Base-by-base conservation (phyloP, 2,113 vertebrate genomes). In the Budorcas taxicolor region DNA sequence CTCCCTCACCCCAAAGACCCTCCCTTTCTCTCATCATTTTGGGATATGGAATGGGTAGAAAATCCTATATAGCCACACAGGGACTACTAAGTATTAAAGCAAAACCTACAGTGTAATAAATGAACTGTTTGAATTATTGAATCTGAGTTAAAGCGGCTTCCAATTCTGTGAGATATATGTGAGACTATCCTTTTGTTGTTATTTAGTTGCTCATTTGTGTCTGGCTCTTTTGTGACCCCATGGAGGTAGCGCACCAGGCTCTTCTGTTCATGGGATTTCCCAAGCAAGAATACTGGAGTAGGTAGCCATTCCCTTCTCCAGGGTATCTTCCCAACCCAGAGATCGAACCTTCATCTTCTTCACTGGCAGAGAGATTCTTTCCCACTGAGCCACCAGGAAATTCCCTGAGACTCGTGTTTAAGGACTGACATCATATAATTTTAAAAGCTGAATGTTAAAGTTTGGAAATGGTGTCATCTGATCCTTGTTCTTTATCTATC, bases 371-470 rank as follows among this genome's bases (percentile, higher is more conserved):
- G 19, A 43, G 11, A 7, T 74, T 74, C 71, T 25, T 74, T 74
- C 36, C 21, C 71, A 43, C 6, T 43, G 40, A 43, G 23, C 40
- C 71, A 76, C 23, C 11, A 15, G 21, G 71, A 40, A 43, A 76
- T 76, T 43, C 40, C 23, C 71, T 43, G 71, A 27, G 36, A 43
- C 23, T 76, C 12, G 6, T 12, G 1, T 76, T 27, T 76, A 74
- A 85, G 74, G 5, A 47, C 19, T 50, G 71, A 58, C 45, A 50
- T 23, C 64, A 71, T 67, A 40, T 23, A 71, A 12, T 40, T 71
- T 40, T 71, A 87, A 76, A 87, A 52, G 13, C 43, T 74, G 57
- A 52, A 83, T 71, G 93, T 60, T 88, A 76, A 87, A 89, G 6
- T 43, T 58, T 80, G 15, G 76, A 90, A 55, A 92, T 67, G 0